Conservation (phyloP, 2,888 invertebrate genomes). For the Chymomyza procnemis region DNA sequence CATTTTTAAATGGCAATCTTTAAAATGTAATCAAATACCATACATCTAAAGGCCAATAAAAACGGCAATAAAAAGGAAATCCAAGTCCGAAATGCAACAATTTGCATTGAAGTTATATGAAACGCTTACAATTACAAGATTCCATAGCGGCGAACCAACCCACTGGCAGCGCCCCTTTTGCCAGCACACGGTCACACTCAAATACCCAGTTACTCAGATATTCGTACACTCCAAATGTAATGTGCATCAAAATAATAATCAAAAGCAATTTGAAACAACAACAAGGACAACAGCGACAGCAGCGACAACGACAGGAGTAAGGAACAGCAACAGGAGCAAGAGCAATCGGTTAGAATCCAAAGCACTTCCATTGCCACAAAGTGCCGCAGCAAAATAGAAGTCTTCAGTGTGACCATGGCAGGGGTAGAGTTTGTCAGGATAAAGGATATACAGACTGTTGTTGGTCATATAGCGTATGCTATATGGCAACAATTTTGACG, state of each 20-base stretch:
- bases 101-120: slow-evolving; percentile 56
- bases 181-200: slow-evolving; percentile 5
- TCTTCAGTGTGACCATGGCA: background rate
- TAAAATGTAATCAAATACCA: slow-evolving; percentile 53
- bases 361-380: slow-evolving; percentile 14
- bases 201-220: slow-evolving; percentile 23
- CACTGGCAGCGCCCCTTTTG: background rate
- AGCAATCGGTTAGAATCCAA: slow-evolving; percentile 1
- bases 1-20: slow-evolving; percentile 22
- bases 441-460: background rate
- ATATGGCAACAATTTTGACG: slow-evolving; percentile 41
- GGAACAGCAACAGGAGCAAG: slow-evolving; percentile 1
- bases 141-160: slow-evolving; percentile 12
- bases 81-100: slow-evolving; percentile 47
- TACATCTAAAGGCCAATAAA: slow-evolving; percentile 19
- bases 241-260: slow-evolving; percentile 69
- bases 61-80: background rate
- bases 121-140: slow-evolving; percentile 57
- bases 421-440: slow-evolving; percentile 16
- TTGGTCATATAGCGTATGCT: slow-evolving; percentile 59
- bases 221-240: slow-evolving; percentile 38
- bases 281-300: background rate
- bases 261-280: slow-evolving; percentile 57
- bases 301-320: slow-evolving; percentile 13
- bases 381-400: slow-evolving; percentile 10